These are phyloP conservation scores for Strigamia transsilvanica DNA, from an alignment of 2,888 invertebrate genomes.

Conservation along the genomic window DNA sequence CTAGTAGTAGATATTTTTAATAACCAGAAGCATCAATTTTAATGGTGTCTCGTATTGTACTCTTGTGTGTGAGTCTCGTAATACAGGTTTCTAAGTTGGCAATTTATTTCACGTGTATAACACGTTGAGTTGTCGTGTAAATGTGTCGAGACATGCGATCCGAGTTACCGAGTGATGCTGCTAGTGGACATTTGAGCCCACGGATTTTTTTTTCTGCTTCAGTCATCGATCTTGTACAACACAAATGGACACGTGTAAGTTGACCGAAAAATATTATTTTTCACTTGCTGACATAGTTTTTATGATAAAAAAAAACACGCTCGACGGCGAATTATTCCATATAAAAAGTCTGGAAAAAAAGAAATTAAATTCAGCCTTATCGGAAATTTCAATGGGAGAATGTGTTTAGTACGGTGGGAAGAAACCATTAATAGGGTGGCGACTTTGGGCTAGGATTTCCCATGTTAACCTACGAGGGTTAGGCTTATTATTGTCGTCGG, in stretches of 20 bases:
- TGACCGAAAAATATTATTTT: slow-evolving; percentile 20
- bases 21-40: not conserved
- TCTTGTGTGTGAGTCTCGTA: not conserved
- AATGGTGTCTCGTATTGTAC: not conserved
- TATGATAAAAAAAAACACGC: not conserved
- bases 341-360: not conserved
- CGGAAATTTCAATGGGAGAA: not conserved
- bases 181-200: slow-evolving; percentile 9
- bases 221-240: slow-evolving; percentile 7
- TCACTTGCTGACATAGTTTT: not conserved
- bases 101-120: slow-evolving; percentile 33
- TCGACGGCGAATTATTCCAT: too few species aligned
- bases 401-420: not conserved
- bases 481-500: not conserved
- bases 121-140: slow-evolving; percentile 8
- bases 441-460: not conserved
- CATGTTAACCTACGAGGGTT: slow-evolving; percentile 1
- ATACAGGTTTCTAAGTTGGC: slow-evolving; percentile 1
- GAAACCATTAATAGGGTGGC: not conserved
- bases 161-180: not conserved
- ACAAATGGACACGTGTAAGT: slow-evolving; percentile 29
- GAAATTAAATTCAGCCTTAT: not conserved
- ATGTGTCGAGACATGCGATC: slow-evolving; percentile 9
- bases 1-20: not conserved
- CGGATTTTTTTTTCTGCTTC: not conserved